Evolutionary conservation across 2,797 vertebrate species (phyloP), one percentile per base, ranked within the genome.

Genomic region (Poecilia wingei): DNA sequence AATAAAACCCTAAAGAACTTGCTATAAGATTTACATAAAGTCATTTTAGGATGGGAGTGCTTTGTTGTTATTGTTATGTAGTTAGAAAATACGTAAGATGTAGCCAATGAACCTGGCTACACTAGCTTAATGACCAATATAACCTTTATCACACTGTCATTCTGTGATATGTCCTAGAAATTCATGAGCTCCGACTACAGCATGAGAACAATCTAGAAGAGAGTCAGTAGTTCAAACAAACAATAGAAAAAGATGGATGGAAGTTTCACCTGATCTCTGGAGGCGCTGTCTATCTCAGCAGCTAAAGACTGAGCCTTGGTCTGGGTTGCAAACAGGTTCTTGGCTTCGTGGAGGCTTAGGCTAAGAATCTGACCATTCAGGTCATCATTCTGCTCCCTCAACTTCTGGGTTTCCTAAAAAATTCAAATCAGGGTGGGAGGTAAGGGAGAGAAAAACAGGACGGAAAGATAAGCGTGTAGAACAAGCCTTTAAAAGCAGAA

Each of bases 281-380:
- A 98, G 57, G 98, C 98, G 4, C 97, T 97, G 76, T 99, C 98
- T 59, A 99, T 99, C 93, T 99, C 98, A 0, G 98, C 97, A 70
- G 98, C 98, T 90, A 99, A 91, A 10, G 97, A 99, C 92, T 99
- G 98, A 74, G 98, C 98, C 95, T 98, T 99, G 78, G 98, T 98
- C 93, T 98, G 98, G 0, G 98, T 97, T 78, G 98, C 97, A 86
- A 99, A 98, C 86, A 99, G 97, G 89, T 94, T 98, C 95, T 98
- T 99, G 33, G 98, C 98, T 96, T 99, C 98, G 1, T 97, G 96
- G 68, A 99, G 95, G 85, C 98, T 99, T 81, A 99, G 96, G 89
- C 97, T 99, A 87, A 99, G 95, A 84, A 99, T 98, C 94, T 99
- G 98, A 46, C 98, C 98, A 0, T 97, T 99, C 49, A 99, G 92